phyloP scores from a whole-genome alignment of 2,888 invertebrate species.

The Brachyptera risi region DNA sequence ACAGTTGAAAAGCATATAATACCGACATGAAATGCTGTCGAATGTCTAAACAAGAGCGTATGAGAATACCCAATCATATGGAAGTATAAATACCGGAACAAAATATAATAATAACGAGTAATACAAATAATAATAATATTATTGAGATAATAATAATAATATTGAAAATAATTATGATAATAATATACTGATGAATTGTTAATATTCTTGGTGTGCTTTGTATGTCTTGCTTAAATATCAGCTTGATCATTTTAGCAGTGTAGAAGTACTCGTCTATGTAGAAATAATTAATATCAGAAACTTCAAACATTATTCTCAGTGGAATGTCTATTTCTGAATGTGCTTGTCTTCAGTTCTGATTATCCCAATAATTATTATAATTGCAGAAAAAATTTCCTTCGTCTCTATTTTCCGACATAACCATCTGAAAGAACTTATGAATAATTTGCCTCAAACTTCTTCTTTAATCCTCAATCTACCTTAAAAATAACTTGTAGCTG shows the following conservation, averaged over 20 bases:
- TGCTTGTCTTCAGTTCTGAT: neutral
- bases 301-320: neutral
- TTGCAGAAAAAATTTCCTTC: no score
- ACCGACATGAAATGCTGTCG: no score
- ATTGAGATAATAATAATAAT: neutral
- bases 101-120: neutral
- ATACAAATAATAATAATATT: neutral
- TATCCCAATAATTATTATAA: neutral
- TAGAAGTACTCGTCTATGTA: neutral
- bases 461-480: neutral
- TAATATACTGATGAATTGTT: neutral
- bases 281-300: no score
- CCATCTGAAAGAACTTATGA: no score
- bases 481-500: neutral
- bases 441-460: no score
- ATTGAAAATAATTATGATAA: neutral
- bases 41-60: no score
- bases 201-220: slow-evolving; percentile 18
- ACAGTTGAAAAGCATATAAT: no score
- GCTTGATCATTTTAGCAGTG: neutral
- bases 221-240: slow-evolving; percentile 13
- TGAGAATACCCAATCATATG: no score
- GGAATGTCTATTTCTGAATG: neutral
- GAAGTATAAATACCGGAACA: neutral
- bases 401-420: no score